phyloP scores from a whole-genome alignment of 2,797 vertebrate species.

The Sebastes steindachneri region DNA sequence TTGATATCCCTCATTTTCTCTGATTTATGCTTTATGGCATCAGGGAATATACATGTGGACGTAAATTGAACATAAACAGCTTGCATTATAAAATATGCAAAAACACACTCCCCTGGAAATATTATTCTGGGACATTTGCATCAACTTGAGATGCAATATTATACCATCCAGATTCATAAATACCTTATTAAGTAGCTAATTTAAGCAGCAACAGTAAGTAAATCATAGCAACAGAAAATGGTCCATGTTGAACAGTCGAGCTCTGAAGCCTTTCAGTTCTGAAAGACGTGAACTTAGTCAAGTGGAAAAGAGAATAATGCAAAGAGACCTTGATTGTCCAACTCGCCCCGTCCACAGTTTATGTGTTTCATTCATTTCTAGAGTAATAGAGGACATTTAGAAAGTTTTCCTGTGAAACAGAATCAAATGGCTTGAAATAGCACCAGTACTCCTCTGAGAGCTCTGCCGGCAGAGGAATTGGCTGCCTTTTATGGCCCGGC shows the following conservation, averaged over 20 bases:
- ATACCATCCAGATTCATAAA: slow-evolving; percentile 9
- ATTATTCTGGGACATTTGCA: background rate
- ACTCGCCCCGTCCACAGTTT: slow-evolving; percentile 38
- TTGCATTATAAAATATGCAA: slow-evolving; percentile 27
- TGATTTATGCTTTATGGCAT: slow-evolving; percentile 3
- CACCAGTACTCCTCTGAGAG: slow-evolving; percentile 68
- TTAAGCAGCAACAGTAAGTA: background rate
- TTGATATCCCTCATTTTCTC: background rate
- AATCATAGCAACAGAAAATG: background rate
- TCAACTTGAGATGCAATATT: background rate
- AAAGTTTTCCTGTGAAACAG: slow-evolving; percentile 70
- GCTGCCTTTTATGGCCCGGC: slow-evolving; percentile 74
- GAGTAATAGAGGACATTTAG: slow-evolving; percentile 59
- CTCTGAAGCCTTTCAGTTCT: background rate
- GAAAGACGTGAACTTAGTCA: slow-evolving; percentile 19
- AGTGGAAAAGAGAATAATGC: slow-evolving; percentile 37
- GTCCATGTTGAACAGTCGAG: slow-evolving; percentile 33
- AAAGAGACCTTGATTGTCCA: slow-evolving; percentile 52
- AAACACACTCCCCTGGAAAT: slow-evolving; percentile 14
- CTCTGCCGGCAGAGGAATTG: slow-evolving; percentile 60
- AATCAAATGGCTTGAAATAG: slow-evolving; percentile 78
- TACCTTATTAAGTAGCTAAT: background rate
- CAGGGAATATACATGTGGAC: background rate
- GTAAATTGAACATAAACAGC: slow-evolving; percentile 31
- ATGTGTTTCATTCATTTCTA: slow-evolving; percentile 65